These are phyloP conservation scores for Diachasma alloeum DNA, from an alignment of 1,140 invertebrate genomes.

Conservation along the genomic window DNA sequence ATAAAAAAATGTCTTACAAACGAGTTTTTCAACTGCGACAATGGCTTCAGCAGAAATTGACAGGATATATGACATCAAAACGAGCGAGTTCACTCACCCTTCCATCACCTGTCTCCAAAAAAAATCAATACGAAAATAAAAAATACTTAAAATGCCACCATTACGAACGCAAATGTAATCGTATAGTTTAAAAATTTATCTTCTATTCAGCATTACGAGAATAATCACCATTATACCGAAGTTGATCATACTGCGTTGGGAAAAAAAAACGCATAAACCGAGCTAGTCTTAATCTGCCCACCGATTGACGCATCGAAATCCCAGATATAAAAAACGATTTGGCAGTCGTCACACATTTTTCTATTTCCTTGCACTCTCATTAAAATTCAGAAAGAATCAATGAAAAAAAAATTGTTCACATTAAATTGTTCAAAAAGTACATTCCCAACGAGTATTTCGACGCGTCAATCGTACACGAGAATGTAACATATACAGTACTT, in stretches of 20 bases:
- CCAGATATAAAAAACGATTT: slow-evolving; percentile 11
- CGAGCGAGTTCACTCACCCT: no score
- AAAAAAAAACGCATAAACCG: slow-evolving; percentile 36
- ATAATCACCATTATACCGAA: slow-evolving; percentile 45
- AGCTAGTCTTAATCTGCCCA: slow-evolving; percentile 45
- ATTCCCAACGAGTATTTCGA: slow-evolving; percentile 34
- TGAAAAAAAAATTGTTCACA: neutral
- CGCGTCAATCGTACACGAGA: slow-evolving; percentile 44
- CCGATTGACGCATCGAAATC: slow-evolving; percentile 47
- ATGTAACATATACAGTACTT: slow-evolving; percentile 54
- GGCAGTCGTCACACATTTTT: slow-evolving; percentile 1
- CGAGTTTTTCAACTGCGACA: neutral
- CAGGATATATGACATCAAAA: no score
- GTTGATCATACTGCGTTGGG: slow-evolving; percentile 48
- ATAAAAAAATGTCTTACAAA: neutral
- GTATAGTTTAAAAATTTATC: slow-evolving; percentile 16
- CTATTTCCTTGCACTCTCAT: neutral
- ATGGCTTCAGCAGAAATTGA: neutral
- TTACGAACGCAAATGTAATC: slow-evolving; percentile 12
- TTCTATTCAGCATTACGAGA: slow-evolving; percentile 28
- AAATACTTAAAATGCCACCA: slow-evolving; percentile 1
- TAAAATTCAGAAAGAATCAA: slow-evolving; percentile 6
- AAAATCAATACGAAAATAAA: neutral
- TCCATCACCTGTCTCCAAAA: no score
- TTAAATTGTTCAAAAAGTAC: neutral